These are phyloP conservation scores for Sparus aurata DNA, from an alignment of 2,797 vertebrate genomes.

Conservation along the genomic window DNA sequence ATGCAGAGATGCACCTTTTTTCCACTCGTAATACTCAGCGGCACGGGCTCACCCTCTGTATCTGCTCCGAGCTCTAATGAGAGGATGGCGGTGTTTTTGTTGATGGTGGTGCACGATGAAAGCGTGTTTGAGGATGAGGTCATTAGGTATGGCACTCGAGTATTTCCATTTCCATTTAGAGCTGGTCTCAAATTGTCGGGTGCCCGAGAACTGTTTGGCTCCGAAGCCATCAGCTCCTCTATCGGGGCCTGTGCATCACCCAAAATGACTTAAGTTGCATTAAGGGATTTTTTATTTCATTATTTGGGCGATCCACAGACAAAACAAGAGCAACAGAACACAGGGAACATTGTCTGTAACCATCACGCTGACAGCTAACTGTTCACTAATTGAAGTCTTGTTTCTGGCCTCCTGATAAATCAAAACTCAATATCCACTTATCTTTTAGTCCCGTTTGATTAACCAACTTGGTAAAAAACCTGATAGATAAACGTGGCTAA, in stretches of 20 bases:
- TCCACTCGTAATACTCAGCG: background rate
- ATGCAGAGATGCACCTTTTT: constrained; percentile 24
- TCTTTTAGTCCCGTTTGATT: background rate
- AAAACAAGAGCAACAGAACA: background rate
- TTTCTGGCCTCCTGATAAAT: background rate
- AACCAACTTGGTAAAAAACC: background rate
- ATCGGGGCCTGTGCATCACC: background rate
- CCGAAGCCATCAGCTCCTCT: constrained; percentile 14
- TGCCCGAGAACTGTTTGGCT: constrained; percentile 17
- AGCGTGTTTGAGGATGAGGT: constrained; percentile 15
- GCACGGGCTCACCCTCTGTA: background rate
- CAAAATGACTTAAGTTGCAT: background rate
- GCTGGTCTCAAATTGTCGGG: constrained; percentile 12
- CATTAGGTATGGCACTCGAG: constrained; percentile 16
- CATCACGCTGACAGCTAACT: constrained; percentile 18
- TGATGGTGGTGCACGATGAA: background rate
- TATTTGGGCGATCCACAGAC: background rate
- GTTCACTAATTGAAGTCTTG: background rate
- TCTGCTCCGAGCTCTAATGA: constrained; percentile 17
- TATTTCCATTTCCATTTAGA: constrained; percentile 28
- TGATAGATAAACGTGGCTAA: background rate
- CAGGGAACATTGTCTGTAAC: background rate
- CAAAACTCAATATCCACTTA: background rate
- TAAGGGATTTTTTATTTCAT: constrained; percentile 12
- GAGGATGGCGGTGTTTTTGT: constrained; percentile 11